Evolutionary conservation across 2,888 invertebrate species (phyloP).

Genomic region (Hymenopus coronatus): DNA sequence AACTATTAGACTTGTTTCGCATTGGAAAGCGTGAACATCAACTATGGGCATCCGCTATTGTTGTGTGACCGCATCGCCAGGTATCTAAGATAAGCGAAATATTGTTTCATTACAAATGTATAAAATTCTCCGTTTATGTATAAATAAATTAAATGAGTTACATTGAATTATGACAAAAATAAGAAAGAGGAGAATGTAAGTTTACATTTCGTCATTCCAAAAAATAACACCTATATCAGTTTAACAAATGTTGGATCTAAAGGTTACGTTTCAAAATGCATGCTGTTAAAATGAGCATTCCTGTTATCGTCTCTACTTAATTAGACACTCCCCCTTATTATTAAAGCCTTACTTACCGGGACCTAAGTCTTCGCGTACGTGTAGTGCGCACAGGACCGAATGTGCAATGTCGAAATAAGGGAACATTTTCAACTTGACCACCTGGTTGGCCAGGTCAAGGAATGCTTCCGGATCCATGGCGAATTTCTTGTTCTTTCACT

Average conservation of each 20-base stretch:
- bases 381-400: constrained; percentile 89
- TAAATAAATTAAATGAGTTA: not conserved
- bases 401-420: constrained; percentile 99
- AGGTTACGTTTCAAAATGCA: not conserved
- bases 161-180: not conserved
- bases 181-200: not conserved
- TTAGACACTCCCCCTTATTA: not conserved
- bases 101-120: not conserved
- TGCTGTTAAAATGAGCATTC: not conserved
- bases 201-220: not conserved
- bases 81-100: not conserved
- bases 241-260: not conserved
- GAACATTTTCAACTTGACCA: constrained; percentile 98
- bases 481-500: constrained; percentile 8
- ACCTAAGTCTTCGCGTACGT: constrained; percentile 93
- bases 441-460: constrained; percentile 96
- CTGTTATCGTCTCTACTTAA: not conserved
- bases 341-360: constrained; percentile 61
- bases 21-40: not conserved
- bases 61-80: not conserved
- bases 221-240: not conserved
- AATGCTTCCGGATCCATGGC: constrained; percentile 94
- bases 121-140: no score
- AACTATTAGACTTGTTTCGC: not conserved
- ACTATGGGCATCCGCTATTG: not conserved